Evolutionary conservation across 1,140 invertebrate species (phyloP), one percentile per base, ranked within the genome.

Genomic region (Cyclina sinensis): DNA sequence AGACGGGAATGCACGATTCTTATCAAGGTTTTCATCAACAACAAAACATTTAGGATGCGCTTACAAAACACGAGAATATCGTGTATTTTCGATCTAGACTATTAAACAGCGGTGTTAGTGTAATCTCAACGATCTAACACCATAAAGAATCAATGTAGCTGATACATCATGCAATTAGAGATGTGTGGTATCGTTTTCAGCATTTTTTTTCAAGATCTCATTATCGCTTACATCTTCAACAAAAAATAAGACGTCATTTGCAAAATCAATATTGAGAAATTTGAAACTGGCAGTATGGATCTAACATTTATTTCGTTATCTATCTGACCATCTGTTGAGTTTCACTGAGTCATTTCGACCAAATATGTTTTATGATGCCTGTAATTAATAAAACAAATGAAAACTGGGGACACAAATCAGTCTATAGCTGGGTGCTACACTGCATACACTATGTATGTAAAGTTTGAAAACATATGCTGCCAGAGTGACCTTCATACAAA

Each of bases 21-120:
- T 37, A 70, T 70, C 65, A 37, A 70, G 37, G 1, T 70, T 35
- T 57, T 70, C 32, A 70, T 70, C 65, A 70, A 16, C 32, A 70
- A 16, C 12, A 70, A 70, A 37, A 70, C 32, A n/a, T 14, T 18
- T 16, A 21, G 32, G 32, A 70, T 70, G 65, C 14, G 27, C 21
- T 70, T 39, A 27, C 65, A 37, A 37, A 70, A 39, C 65, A 70
- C 21, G 65, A 5, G 43, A 35, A 27, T 70, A 70, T 70, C 65
- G 24, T 18, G 24, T 9, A n/a, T 21, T 14, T 18, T 35, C 14
- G 65, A 70, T 70, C 65, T 37, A 37, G 35, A 70, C 65, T 39
- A 37, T 70, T 35, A 70, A 70, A 70, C 65, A 70, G 65, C 65
- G 24, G 65, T 35, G 32, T 4, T 37, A 14, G 65, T 37, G 7